Percentiles rank a stretch among this genome's conserved stretches.
These are phyloP conservation scores for Drosophila parabipectinata DNA, from an alignment of 1,140 invertebrate species.

Conservation along the genomic window DNA sequence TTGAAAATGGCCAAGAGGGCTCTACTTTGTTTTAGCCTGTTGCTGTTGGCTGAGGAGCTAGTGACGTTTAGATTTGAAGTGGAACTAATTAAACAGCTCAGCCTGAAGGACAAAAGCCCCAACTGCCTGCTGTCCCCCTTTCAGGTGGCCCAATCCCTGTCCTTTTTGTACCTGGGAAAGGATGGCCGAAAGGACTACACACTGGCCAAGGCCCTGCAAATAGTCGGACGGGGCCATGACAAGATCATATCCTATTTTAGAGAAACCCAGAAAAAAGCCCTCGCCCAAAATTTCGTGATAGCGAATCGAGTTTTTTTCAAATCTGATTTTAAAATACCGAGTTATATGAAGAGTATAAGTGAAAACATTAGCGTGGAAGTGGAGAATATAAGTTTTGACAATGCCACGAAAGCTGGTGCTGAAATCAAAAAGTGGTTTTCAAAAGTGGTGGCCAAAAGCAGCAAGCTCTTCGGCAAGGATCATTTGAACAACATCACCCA, in stretches of 20 bases:
- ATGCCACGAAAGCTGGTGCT: not conserved
- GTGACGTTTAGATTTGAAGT: not conserved
- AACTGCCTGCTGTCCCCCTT: constrained; percentile 13
- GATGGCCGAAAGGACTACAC: constrained; percentile 4
- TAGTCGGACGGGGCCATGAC: not conserved
- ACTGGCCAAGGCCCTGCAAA: constrained; percentile 2
- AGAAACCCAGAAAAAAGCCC: not conserved
- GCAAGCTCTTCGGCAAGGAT: not conserved
- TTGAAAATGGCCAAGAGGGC: constrained; percentile 6
- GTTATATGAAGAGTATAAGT: not conserved
- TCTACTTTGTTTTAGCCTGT: not conserved
- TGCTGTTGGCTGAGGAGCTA: not conserved
- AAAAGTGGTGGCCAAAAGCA: not conserved
- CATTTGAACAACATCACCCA: not conserved
- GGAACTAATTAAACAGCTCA: not conserved
- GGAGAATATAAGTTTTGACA: not conserved
- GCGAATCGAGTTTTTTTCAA: constrained; percentile 12
- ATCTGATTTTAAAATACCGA: not conserved
- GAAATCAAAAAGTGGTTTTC: constrained; percentile 6
- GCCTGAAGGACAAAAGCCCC: not conserved
- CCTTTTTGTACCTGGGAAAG: constrained; percentile 6
- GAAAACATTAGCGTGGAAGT: not conserved
- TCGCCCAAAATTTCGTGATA: not conserved
- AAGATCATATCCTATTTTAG: not conserved
- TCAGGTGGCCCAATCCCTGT: not conserved